Percentiles rank a stretch among this genome's conserved stretches.
phyloP scores from a whole-genome alignment of 1,140 invertebrate genomes.

The Fopius arisanus region DNA sequence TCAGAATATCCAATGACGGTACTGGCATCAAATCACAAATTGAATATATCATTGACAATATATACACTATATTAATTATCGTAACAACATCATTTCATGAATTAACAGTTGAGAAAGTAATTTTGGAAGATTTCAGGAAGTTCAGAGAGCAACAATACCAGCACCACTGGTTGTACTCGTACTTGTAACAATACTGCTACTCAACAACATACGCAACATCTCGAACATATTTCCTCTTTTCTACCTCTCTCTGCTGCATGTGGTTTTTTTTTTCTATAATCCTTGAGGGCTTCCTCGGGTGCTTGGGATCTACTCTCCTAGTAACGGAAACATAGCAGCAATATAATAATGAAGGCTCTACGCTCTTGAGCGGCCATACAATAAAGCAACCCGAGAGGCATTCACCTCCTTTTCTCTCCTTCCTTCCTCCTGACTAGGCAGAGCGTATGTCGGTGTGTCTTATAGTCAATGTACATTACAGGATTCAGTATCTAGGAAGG shows the following conservation, averaged over 20 bases:
- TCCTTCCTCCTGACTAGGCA: background rate
- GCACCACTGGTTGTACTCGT: background rate
- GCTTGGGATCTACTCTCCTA: slow-evolving; percentile 1
- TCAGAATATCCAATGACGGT: too few relatives aligned
- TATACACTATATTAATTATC: too few relatives aligned
- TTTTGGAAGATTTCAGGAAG: too few relatives aligned
- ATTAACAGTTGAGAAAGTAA: too few relatives aligned
- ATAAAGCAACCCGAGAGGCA: slow-evolving; percentile 18
- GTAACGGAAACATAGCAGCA: slow-evolving; percentile 20
- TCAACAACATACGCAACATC: slow-evolving; percentile 8
- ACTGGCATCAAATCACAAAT: too few relatives aligned
- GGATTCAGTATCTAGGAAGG: background rate
- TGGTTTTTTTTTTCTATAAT: background rate
- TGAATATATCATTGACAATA: too few relatives aligned
- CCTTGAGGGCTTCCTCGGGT: slow-evolving; percentile 4
- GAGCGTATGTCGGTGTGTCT: background rate
- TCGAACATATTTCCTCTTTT: slow-evolving; percentile 1
- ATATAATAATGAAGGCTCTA: slow-evolving; percentile 13
- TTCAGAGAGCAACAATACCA: background rate
- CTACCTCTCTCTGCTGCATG: background rate
- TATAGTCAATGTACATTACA: slow-evolving; percentile 1
- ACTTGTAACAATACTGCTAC: background rate
- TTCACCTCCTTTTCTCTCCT: slow-evolving; percentile 23
- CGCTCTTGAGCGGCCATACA: slow-evolving; percentile 17
- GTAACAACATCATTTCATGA: too few relatives aligned